Evolutionary conservation across 2,113 vertebrate species (phyloP), one percentile per base, ranked within the genome.

Genomic region (Haemorhous mexicanus): DNA sequence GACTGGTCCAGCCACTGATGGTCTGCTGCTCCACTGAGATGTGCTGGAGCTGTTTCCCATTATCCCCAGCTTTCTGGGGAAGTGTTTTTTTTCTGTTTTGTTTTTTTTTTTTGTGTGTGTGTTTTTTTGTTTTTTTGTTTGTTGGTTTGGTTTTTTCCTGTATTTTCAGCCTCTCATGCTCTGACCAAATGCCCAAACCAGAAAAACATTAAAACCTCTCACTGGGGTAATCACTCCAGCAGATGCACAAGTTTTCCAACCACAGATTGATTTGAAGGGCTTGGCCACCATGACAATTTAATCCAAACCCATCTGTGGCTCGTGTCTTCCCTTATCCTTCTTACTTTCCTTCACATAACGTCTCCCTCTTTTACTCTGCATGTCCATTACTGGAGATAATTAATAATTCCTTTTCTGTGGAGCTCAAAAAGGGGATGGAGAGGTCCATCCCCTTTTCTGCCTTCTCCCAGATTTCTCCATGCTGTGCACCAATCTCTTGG

Each of bases 11-110:
- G 27, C 11, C 44, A 2, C 53, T 1, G 7, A 16, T 47, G 19
- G 9, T 22, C 28, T 61, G 22, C 39, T 1, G 1, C 17, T 16
- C 4, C 67, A 8, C 37, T 2, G 8, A 8, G 32, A 3, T 19
- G 2, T 8, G 10, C 7, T 15, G 4, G 9, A 43, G 27, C n/a
- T 26, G 26, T 20, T 56, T 30, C 1, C 15, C 22, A 5, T 13
- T 46, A 10, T n/a, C 0, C 17, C 23, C 55, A 22, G 13, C 24
- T 53, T 83, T 75, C 39, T n/a, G 21, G 39, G 7, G 39, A 74
- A 47, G 2, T n/a, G 41, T 41, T 6, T 39, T 9, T 39, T 41
- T n/a, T n/a, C n/a, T n/a, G n/a, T n/a, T n/a, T n/a, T n/a, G n/a
- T n/a, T n/a, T n/a, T n/a, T n/a, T n/a, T n/a, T n/a, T n/a, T n/a